phyloP scores from a whole-genome alignment of 2,888 invertebrate genomes.

The Andrena bicolor region DNA sequence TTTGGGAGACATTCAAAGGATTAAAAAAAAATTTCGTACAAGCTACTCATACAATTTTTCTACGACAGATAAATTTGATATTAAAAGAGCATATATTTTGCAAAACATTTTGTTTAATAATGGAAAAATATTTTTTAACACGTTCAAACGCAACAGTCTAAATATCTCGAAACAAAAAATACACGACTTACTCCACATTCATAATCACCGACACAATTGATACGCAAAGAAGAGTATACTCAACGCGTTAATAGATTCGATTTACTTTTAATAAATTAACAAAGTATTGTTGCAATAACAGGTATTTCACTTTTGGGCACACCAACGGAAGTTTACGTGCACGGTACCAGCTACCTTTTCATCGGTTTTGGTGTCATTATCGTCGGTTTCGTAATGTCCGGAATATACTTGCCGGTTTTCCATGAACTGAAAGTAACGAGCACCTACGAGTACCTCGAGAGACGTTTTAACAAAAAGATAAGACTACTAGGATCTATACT shows the following conservation, averaged over 20 bases:
- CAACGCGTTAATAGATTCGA: neutral
- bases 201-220: neutral
- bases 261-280: too few relatives aligned
- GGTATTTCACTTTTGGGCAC: conserved; percentile 92
- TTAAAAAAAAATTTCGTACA: too few relatives aligned
- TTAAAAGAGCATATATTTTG: too few relatives aligned
- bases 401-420: conserved; percentile 91
- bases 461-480: conserved; percentile 89
- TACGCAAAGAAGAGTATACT: too few relatives aligned
- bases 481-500: conserved; percentile 90
- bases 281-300: conserved; percentile 31
- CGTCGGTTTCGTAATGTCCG: conserved; percentile 89
- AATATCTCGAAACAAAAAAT: neutral
- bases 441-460: conserved; percentile 92
- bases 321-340: conserved; percentile 93
- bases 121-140: too few relatives aligned
- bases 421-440: conserved; percentile 91
- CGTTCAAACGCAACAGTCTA: too few relatives aligned
- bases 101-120: too few relatives aligned
- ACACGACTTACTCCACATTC: neutral
- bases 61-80: too few relatives aligned
- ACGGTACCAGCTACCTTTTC: conserved; percentile 92
- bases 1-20: too few relatives aligned
- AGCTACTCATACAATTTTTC: too few relatives aligned
- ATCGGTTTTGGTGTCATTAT: conserved; percentile 88